Evolutionary conservation across 1,140 invertebrate genomes (phyloP).

Genomic region (Eubasilissa regina): DNA sequence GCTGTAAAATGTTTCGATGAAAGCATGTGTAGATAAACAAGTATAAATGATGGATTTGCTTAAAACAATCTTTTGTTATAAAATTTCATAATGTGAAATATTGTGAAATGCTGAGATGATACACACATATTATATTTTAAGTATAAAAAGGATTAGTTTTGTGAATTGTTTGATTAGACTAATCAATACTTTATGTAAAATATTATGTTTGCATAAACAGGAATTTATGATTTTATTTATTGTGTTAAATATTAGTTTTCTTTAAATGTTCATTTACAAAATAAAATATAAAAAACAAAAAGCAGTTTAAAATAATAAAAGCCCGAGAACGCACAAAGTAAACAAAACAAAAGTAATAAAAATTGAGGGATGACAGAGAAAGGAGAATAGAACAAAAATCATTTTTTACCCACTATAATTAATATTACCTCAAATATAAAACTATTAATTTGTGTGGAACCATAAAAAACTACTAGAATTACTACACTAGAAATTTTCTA

Average conservation of each 20-base stretch:
- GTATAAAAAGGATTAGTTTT: background rate
- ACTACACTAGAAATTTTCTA: background rate
- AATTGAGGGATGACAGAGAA: constrained; percentile 8
- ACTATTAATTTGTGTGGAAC: background rate
- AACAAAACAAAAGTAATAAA: constrained; percentile 19
- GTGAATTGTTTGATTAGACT: background rate
- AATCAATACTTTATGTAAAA: background rate
- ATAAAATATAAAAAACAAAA: constrained; percentile 39
- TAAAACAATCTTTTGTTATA: background rate
- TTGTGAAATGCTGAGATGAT: constrained; percentile 13
- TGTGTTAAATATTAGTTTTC: constrained; percentile 33
- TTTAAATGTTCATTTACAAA: constrained; percentile 40
- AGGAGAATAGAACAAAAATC: background rate
- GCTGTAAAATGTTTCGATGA: background rate
- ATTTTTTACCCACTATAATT: background rate
- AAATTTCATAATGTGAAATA: background rate
- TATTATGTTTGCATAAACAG: background rate
- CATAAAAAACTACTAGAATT: background rate
- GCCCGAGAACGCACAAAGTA: background rate
- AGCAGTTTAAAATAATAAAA: constrained; percentile 29
- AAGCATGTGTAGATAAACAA: background rate
- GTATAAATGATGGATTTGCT: background rate
- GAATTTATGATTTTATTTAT: constrained; percentile 50
- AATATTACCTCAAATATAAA: background rate
- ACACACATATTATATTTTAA: constrained; percentile 14